Conservation (phyloP, 2,888 invertebrate species). For the Drepanosiphum platanoidis region DNA sequence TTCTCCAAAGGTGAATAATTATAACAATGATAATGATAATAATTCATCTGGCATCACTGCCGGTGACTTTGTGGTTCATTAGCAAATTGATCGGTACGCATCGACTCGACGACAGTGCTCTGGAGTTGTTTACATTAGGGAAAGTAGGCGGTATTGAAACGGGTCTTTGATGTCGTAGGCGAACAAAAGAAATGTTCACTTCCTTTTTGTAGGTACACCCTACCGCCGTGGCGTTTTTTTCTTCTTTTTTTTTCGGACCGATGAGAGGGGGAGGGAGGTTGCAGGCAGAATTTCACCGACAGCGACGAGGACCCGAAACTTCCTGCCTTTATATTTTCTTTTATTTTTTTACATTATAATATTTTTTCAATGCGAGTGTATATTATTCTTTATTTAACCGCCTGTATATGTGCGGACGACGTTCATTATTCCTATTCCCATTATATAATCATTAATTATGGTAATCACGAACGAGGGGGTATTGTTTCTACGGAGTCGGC, state of each 20-base stretch:
- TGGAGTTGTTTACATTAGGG: constrained; percentile 15
- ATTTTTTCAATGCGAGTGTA: constrained; percentile 1
- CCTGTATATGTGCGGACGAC: not conserved
- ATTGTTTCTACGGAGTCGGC: constrained; percentile 21
- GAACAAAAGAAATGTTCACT: constrained; percentile 53
- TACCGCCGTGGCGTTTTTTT: too few relatives aligned
- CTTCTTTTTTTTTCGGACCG: not conserved
- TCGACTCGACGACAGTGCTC: constrained; percentile 3
- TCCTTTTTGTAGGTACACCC: constrained; percentile 23
- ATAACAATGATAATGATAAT: not conserved
- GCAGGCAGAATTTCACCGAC: constrained; percentile 9
- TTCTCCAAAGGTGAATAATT: not conserved
- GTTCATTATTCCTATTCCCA: constrained; percentile 11
- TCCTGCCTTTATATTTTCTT: constrained; percentile 44
- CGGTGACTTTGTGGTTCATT: constrained; percentile 27
- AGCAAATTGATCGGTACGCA: constrained; percentile 38
- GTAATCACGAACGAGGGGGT: constrained; percentile 32
- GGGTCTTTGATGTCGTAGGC: constrained; percentile 46
- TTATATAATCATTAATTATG: constrained; percentile 53
- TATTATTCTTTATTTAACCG: constrained; percentile 4
- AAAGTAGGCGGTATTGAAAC: constrained; percentile 41
- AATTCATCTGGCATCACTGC: not conserved
- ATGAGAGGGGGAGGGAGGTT: not conserved
- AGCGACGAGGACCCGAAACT: constrained; percentile 34
- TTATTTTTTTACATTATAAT: constrained; percentile 15